Conservation (phyloP, 2,888 invertebrate genomes). For the Tipula confusa region DNA sequence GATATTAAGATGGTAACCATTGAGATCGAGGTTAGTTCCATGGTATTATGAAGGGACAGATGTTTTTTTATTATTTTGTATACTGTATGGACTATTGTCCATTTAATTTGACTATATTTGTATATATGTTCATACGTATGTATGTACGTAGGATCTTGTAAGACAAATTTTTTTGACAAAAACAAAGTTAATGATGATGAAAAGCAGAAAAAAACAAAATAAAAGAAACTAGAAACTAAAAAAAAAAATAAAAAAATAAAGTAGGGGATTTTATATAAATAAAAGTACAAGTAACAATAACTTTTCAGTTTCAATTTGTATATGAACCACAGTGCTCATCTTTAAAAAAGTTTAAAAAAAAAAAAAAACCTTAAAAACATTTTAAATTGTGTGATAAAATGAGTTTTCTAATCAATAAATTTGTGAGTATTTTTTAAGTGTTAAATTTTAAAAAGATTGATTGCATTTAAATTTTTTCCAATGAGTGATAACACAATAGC, state of each 20-base stretch:
- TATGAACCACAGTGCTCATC: background rate
- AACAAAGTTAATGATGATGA: background rate
- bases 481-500: background rate
- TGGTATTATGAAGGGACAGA: background rate
- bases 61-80: background rate
- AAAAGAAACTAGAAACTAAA: background rate
- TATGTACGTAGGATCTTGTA: background rate
- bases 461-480: background rate
- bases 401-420: slow-evolving; percentile 8
- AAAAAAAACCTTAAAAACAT: background rate
- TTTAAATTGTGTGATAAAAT: background rate
- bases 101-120: background rate
- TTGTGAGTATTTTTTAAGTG: background rate
- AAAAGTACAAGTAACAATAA: background rate
- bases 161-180: background rate
- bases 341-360: background rate
- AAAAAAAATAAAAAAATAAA: background rate
- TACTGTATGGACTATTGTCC: background rate
- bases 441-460: background rate
- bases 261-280: background rate
- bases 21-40: background rate
- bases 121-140: background rate
- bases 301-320: background rate
- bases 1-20: background rate
- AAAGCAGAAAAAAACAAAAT: background rate